A percentile compares a stretch with the other conserved stretches of the same genome.
Evolutionary conservation across 2,113 vertebrate species (phyloP).

Genomic region (Cnemophilus loriae): DNA sequence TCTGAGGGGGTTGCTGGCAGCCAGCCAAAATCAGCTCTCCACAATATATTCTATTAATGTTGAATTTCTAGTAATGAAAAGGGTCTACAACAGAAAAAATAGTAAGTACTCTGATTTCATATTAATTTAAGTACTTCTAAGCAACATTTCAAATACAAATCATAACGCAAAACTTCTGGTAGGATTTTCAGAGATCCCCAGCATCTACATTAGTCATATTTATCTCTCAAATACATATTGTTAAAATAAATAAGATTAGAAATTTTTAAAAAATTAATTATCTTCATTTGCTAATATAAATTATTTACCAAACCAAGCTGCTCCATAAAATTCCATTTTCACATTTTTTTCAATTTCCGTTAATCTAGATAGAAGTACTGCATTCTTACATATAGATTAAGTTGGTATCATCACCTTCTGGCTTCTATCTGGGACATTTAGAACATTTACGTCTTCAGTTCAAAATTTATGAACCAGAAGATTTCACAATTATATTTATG

Average conservation of each 20-base stretch:
- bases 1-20: neutral
- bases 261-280: neutral
- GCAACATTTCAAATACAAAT: neutral
- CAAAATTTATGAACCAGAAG: neutral
- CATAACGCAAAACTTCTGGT: neutral
- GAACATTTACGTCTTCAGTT: neutral
- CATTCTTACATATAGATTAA: neutral
- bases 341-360: neutral
- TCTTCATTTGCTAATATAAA: neutral
- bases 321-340: neutral
- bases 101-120: neutral
- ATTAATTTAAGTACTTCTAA: neutral
- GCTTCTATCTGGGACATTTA: accelerated
- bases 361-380: neutral
- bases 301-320: neutral
- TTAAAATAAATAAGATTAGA: neutral
- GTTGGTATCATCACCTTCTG: neutral
- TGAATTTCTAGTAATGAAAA: neutral
- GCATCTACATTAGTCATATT: neutral
- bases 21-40: neutral
- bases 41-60: neutral
- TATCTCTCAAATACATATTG: neutral
- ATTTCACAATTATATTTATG: neutral
- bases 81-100: neutral
- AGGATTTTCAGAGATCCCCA: neutral